Percentiles rank a stretch among this genome's conserved stretches.
phyloP scores from a whole-genome alignment of 2,888 invertebrate species.

The Ormyrus pomaceus region DNA sequence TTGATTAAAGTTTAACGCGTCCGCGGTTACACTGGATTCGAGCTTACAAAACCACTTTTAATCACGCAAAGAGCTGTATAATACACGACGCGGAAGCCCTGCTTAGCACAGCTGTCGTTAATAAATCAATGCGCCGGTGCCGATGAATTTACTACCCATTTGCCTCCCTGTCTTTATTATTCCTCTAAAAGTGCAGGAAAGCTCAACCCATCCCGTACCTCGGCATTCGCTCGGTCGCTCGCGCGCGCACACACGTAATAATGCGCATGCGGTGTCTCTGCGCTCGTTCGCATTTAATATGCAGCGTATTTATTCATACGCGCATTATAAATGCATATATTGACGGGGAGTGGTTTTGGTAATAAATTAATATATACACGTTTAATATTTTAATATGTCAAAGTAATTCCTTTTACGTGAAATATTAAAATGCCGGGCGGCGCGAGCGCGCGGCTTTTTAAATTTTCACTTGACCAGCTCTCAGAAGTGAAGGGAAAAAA shows the following conservation, averaged over 20 bases:
- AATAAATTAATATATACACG: too few species aligned
- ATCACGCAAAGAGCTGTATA: conserved; percentile 5
- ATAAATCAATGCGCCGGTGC: not conserved
- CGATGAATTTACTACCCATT: not conserved
- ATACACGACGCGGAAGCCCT: not conserved
- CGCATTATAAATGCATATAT: too few species aligned
- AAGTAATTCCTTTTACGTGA: not conserved
- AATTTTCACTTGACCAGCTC: too few species aligned
- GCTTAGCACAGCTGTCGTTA: not conserved
- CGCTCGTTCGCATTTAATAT: too few species aligned
- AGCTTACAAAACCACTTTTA: not conserved
- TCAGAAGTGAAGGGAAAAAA: too few species aligned
- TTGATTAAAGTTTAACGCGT: too few species aligned
- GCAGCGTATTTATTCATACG: too few species aligned
- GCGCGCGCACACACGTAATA: not conserved
- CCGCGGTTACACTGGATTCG: too few species aligned
- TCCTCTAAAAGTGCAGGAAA: not conserved
- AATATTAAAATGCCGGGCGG: not conserved
- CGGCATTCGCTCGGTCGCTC: not conserved
- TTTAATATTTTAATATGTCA: not conserved
- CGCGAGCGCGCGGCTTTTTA: too few species aligned
- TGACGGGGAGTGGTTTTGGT: too few species aligned
- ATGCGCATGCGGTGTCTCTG: not conserved
- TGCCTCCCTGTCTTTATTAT: too few species aligned
- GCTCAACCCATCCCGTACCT: not conserved